A percentile compares a stretch with the other conserved stretches of the same genome.
Evolutionary conservation across 2,888 invertebrate genomes (phyloP).

Genomic region (Serripes groenlandicus): DNA sequence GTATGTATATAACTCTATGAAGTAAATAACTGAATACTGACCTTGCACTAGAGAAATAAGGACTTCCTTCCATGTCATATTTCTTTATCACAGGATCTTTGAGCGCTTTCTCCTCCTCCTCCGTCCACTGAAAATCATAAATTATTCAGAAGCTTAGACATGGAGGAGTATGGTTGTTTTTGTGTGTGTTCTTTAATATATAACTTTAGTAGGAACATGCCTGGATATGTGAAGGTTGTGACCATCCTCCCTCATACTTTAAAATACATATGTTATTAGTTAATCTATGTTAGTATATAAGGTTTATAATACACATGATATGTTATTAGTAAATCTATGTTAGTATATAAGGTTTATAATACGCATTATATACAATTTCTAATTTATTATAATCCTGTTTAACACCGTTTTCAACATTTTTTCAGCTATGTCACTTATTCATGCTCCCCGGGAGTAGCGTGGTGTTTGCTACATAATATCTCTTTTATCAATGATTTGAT

Average conservation of each 20-base stretch:
- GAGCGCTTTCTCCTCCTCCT: constrained; percentile 92
- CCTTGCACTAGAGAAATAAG: constrained; percentile 97
- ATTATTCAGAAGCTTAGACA: neutral
- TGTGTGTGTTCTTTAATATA: neutral
- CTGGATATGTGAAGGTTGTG: neutral
- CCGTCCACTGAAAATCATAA: constrained; percentile 89
- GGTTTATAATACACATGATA: neutral
- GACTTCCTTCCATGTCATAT: constrained; percentile 96
- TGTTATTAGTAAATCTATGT: no score
- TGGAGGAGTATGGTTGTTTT: neutral
- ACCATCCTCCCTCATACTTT: neutral
- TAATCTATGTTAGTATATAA: neutral
- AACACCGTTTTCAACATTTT: no score
- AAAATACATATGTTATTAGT: neutral
- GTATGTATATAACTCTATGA: no score
- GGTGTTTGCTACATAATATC: no score
- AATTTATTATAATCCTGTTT: no score
- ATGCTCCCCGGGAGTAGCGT: no score
- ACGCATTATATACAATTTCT: no score
- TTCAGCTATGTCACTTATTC: no score
- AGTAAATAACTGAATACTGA: no score
- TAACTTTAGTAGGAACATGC: neutral
- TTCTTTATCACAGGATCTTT: constrained; percentile 94
- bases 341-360: no score
- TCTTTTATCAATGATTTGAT: no score